These are phyloP conservation scores for Amia ocellicauda DNA, from an alignment of 2,113 vertebrate genomes.

Conservation along the genomic window DNA sequence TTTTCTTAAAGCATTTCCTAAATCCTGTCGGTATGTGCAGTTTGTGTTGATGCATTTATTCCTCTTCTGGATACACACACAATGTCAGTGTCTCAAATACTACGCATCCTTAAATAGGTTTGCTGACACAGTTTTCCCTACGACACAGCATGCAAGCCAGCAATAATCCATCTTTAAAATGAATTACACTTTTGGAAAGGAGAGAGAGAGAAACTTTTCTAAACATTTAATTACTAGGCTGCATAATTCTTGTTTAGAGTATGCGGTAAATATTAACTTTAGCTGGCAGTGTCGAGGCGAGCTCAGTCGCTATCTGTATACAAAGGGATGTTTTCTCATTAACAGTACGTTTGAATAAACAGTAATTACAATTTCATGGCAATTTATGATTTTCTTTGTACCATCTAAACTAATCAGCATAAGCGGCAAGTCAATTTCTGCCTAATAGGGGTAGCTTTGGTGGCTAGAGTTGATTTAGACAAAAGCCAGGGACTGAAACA, in stretches of 20 bases:
- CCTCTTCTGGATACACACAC: background rate
- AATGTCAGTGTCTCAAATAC: background rate
- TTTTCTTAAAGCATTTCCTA: too few relatives aligned
- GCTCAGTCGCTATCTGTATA: background rate
- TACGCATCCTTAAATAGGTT: too few relatives aligned
- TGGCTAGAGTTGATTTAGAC: background rate
- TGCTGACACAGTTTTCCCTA: background rate
- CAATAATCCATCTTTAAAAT: background rate
- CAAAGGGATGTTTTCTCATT: background rate
- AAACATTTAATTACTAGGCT: too few relatives aligned
- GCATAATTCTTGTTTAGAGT: too few relatives aligned
- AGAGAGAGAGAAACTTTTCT: background rate
- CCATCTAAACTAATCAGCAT: background rate
- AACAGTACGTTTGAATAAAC: background rate
- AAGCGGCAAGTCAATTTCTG: background rate
- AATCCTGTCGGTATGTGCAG: too few relatives aligned
- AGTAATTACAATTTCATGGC: conserved; percentile 1
- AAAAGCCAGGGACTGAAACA: background rate
- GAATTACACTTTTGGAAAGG: background rate
- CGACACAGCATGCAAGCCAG: background rate
- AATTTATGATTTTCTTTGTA: background rate
- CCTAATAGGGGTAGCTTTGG: background rate
- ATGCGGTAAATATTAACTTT: background rate
- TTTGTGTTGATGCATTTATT: background rate
- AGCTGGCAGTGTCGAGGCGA: background rate